Conservation (phyloP, 2,113 vertebrate species). For the Neolamprologus kungweensis region DNA sequence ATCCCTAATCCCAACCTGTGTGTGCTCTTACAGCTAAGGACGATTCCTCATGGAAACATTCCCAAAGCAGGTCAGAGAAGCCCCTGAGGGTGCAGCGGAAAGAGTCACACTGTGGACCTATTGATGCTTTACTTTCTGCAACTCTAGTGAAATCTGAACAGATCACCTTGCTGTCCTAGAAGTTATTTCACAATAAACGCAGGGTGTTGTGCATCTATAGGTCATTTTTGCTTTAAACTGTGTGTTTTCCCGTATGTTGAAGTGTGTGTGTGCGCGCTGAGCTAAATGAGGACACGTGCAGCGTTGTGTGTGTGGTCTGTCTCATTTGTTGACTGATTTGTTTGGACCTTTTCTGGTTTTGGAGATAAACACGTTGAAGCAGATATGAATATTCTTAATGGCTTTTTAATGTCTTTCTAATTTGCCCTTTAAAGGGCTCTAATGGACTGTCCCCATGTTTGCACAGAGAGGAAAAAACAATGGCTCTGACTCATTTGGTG, state of each 20-base stretch:
- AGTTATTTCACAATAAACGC: background rate
- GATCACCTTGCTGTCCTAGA: background rate
- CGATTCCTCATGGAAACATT: background rate
- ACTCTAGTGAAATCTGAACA: background rate
- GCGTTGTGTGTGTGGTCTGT: background rate
- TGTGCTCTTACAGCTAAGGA: background rate
- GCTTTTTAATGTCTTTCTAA: slow-evolving; percentile 64
- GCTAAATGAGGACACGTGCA: background rate
- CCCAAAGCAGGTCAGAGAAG: background rate
- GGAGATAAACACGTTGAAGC: slow-evolving; percentile 40
- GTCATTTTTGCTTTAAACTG: background rate
- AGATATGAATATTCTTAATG: slow-evolving; percentile 61
- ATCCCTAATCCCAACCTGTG: background rate
- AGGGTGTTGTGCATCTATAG: background rate
- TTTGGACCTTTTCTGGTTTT: slow-evolving; percentile 40
- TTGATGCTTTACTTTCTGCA: slow-evolving; percentile 2
- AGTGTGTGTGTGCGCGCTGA: background rate
- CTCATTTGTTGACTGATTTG: slow-evolving; percentile 44
- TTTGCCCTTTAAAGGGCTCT: slow-evolving; percentile 50
- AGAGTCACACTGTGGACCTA: background rate
- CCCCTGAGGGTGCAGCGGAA: background rate
- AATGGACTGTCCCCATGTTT: slow-evolving; percentile 55
- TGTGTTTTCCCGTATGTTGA: background rate
- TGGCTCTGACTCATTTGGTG: slow-evolving; percentile 9
- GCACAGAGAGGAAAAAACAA: slow-evolving; percentile 15